Base-by-base conservation (phyloP, 2,888 invertebrate species). In the Merodon equestris region DNA sequence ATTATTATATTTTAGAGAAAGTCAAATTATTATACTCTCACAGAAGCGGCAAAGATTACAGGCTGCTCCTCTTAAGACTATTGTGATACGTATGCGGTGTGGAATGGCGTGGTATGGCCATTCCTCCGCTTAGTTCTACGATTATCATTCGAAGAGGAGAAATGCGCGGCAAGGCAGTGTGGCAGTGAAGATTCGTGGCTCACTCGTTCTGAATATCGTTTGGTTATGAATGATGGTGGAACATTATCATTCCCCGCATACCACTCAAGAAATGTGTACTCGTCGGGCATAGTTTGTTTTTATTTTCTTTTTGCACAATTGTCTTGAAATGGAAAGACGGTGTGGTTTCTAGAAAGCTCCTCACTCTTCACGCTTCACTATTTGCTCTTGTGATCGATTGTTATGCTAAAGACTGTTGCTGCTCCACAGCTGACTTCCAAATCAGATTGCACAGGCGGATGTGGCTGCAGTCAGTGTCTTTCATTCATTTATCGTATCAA, bases 1-100 rank as follows among this genome's bases (percentile, higher is more conserved):
- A 45, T 61, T 61, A 60, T 54, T 58, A 47, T 70, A n/a, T 71
- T 66, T 61, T 63, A 45, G 77, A 71, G 77, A 77, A 77, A 77
- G 77, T 77, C 67, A 60, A 67, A 70, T 71, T 64, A 70, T 70
- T 70, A 44, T 67, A 50, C 54, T 71, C 71, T 54, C 71, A 50
- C 19, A 71, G 42, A 54, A 54, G 48, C 48, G 57, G 61, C 9
- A 56, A 71, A 68, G 48, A 61, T 61, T 71, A 71, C 70, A 71
- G 56, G 70, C 44, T 71, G 61, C 48, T 61, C 54, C 61, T 61
- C 70, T 63, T 56, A 54, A 71, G 48, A 47, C 71, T 50, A 61
- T 71, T 56, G 61, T 61, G 61, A 54, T 56, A 71, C 54, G 61
- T 61, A 61, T 56, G 56, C 54, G 40, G 54, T 27, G 57, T 27